These are phyloP conservation scores for Manis crassicaudata DNA, from an alignment of 2,797 vertebrate genomes.

Conservation along the genomic window DNA sequence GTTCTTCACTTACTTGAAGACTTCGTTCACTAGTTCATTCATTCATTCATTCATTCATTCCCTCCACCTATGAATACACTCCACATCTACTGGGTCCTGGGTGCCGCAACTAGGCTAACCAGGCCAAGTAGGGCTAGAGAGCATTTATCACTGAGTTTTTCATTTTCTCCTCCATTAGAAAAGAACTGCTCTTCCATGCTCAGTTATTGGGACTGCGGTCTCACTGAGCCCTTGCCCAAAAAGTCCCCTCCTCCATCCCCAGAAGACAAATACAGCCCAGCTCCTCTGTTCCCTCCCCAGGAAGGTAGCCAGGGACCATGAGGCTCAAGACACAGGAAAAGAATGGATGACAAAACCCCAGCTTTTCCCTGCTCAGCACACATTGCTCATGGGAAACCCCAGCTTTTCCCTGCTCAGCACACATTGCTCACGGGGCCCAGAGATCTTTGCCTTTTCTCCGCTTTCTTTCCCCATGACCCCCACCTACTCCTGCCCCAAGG, in stretches of 20 bases:
- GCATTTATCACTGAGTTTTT: not conserved
- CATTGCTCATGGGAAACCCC: too few species aligned
- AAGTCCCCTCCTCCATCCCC: not conserved
- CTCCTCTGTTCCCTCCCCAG: not conserved
- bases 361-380: not conserved
- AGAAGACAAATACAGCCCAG: not conserved
- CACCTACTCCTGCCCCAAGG: not conserved
- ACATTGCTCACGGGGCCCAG: too few species aligned
- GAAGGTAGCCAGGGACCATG: not conserved
- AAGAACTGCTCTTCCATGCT: not conserved
- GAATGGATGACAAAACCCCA: not conserved
- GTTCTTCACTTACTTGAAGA: not conserved
- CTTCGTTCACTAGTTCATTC: not conserved
- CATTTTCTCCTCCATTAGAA: not conserved
- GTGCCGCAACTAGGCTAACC: not conserved
- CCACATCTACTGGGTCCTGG: rapidly evolving
- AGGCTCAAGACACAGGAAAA: not conserved
- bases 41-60: not conserved
- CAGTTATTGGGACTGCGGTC: not conserved
- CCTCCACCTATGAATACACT: not conserved
- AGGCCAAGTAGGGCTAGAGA: not conserved
- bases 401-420: not conserved
- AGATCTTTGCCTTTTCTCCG: not conserved
- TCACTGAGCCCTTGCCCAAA: not conserved
- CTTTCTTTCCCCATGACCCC: not conserved